Base-by-base conservation (phyloP, 92 coral and sea anemone genomes). In the Montipora capitata region DNA sequence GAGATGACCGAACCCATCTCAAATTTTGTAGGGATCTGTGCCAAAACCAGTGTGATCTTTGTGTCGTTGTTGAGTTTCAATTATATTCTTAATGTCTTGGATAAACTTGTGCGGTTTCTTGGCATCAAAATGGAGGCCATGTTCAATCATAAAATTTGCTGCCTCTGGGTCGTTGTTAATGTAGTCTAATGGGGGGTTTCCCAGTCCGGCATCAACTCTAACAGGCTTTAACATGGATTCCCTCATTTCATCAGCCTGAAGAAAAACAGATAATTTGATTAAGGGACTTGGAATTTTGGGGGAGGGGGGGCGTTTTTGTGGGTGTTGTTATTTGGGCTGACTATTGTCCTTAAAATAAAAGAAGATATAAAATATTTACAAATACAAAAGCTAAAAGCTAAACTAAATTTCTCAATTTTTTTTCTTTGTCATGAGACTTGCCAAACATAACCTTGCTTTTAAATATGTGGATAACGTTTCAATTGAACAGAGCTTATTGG, bases 31-130 rank as follows among this genome's bases (percentile, higher is more conserved):
- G 67, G 88, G 92, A 48, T 84, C 89, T 42, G 65, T 76, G 40
- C 90, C 90, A 64, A 90, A 90, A 1, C 78, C 93, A 3, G 90
- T 90, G 10, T 86, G 90, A 42, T 77, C 77, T 27, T 90, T 89
- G 49, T 90, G 84, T 3, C 90, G 84, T 59, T 72, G 83, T 48
- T 88, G 92, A 6, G 69, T 64, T 41, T 88, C 83, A 10, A 82
- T 11, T 4, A 88, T 82, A n/a, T 81, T 54, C 17, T 82, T 88
- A 0, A 88, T 74, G 0, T 81, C 85, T 20, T 88, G 67, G 35
- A 88, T 54, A 14, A 88, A 88, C 27, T 88, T 58, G 11, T 88
- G 92, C 3, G 88, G 92, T 61, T 88, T 88, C 51, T 75, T 62
- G 12, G 88, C 74, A 14, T 78, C 67, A 49, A 86, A 86, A 15